Conservation (phyloP, 1,140 invertebrate genomes). For the Carcinoscorpius rotundicauda region DNA sequence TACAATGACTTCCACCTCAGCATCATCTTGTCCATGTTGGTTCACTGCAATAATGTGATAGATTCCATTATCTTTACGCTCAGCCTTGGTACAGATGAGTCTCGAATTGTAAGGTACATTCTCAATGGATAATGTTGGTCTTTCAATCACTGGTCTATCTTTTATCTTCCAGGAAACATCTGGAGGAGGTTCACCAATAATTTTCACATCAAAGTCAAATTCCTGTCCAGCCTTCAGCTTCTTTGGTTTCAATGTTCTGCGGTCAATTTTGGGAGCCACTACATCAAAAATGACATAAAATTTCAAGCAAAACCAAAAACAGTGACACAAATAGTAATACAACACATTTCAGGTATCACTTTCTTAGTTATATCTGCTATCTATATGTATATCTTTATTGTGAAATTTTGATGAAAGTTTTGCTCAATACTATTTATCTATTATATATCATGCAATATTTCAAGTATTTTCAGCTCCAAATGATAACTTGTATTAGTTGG, state of each 20-base stretch:
- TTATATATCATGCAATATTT: too few species aligned
- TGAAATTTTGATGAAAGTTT: too few species aligned
- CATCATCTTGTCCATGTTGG: conserved; percentile 38
- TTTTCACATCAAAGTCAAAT: conserved; percentile 30
- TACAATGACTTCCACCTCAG: conserved; percentile 47
- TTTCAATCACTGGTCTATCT: conserved; percentile 17
- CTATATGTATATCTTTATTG: too few species aligned
- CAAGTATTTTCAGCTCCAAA: too few species aligned
- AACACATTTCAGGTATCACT: too few species aligned
- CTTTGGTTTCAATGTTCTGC: conserved; percentile 73
- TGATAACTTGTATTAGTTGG: too few species aligned
- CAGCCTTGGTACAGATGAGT: conserved; percentile 38
- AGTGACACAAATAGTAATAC: too few species aligned
- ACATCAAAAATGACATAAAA: conserved; percentile 1
- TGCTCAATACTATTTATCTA: too few species aligned
- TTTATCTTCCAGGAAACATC: conserved; percentile 28
- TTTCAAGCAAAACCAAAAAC: too few species aligned
- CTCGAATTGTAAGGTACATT: conserved; percentile 36
- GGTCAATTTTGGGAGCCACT: conserved; percentile 91
- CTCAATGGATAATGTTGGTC: conserved; percentile 16
- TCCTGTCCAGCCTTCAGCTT: conserved; percentile 57
- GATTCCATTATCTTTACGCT: conserved; percentile 37
- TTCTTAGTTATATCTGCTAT: too few species aligned
- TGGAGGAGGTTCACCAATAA: conserved; percentile 32
- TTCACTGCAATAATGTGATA: conserved; percentile 39